Evolutionary conservation across 2,888 invertebrate species (phyloP).

Genomic region (Muschampia staudingeri): DNA sequence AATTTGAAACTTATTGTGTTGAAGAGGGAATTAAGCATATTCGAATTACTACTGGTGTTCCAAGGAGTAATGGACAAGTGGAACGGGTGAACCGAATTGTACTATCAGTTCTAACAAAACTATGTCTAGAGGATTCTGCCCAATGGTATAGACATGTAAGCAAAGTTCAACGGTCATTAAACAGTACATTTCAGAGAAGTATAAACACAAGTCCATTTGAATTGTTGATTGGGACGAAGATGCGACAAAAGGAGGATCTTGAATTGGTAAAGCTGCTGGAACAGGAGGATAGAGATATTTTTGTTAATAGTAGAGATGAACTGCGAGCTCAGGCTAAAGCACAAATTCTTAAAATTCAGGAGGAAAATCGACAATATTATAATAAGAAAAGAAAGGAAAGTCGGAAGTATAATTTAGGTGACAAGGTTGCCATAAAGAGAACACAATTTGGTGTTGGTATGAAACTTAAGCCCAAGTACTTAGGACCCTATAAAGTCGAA

Average conservation of each 20-base stretch:
- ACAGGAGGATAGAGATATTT: background rate
- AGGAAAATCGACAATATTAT: background rate
- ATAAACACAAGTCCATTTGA: background rate
- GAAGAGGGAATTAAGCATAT: background rate
- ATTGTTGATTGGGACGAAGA: background rate
- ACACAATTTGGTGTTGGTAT: background rate
- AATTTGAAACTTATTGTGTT: background rate
- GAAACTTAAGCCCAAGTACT: background rate
- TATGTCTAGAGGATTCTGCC: background rate
- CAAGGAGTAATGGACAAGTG: background rate
- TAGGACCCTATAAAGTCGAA: background rate
- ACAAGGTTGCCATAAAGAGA: background rate
- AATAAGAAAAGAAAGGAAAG: background rate
- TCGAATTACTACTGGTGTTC: background rate
- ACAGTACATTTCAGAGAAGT: slow-evolving; percentile 5
- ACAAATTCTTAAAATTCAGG: background rate
- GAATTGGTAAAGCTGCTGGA: background rate
- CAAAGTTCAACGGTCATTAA: background rate
- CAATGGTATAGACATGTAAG: background rate
- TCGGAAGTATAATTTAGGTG: background rate
- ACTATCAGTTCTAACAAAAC: background rate
- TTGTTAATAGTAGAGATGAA: background rate
- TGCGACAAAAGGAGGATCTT: background rate
- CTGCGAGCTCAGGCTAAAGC: background rate
- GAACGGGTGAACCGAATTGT: background rate